Base-by-base conservation (phyloP, 2,888 invertebrate genomes). In the Nymphalis urticae region DNA sequence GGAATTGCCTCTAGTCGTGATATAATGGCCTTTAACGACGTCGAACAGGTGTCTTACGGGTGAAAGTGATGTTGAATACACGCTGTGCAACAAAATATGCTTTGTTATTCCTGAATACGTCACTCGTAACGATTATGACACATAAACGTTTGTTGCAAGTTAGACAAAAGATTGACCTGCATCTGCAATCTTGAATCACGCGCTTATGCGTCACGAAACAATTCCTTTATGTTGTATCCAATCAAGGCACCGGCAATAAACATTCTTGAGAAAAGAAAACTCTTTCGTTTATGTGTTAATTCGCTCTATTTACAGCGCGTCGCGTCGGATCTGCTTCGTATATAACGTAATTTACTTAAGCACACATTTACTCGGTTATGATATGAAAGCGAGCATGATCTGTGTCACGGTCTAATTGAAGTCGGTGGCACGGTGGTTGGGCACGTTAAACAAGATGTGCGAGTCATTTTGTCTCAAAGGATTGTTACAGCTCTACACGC, bases 331-430 rank as follows among this genome's bases (percentile, higher is more conserved):
- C 68, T 66, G 51, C 68, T 51, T 62, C 62, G 51, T 60, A 64
- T 69, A 69, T 62, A 71, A 63, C 66, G 65, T 71, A 73, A 64
- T 74, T 70, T 66, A 69, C 65, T 71, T 65, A 69, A 66, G 64
- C 68, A 62, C 62, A 58, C 67, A 75, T 77, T 74, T 75, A 64
- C 75, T 73, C 68, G 71, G 72, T 75, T 73, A 69, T 72, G 71
- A 85, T 84, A 85, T 79, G 87, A 89, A 89, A 90, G 87, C 85
- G 79, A 85, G 82, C 82, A 83, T 80, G 80, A 87, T 85, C 82
- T 84, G 79, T 88, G 89, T 88, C 86, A 88, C 85, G 89, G 89
- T 89, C 90, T 89, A 86, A 87, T 88, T 89, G 85, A 82, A 85
- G 69, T 67, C 72, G 69, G 72, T 73, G 72, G 66, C 61, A 73